A percentile compares a stretch with the other conserved stretches of the same genome.
These are phyloP conservation scores for Chiridota heheva DNA, from an alignment of 35 echinoderm and acorn worm species.

Conservation along the genomic window DNA sequence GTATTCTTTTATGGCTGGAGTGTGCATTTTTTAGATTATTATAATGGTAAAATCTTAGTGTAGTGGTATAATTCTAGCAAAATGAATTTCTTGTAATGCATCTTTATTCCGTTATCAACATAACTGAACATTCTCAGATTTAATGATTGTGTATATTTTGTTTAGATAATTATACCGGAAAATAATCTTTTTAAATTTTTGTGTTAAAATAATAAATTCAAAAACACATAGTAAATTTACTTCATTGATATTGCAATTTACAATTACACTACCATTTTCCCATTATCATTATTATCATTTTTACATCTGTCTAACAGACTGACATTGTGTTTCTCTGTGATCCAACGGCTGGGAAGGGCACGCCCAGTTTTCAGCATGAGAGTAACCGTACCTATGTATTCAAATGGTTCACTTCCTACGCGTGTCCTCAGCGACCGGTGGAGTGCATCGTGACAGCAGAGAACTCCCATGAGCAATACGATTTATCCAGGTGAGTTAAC, in stretches of 20 bases:
- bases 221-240: too few relatives aligned
- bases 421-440: constrained; percentile 75
- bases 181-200: too few relatives aligned
- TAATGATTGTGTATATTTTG: too few relatives aligned
- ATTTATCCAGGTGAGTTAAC: constrained; percentile 83
- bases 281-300: not conserved
- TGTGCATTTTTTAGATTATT: too few relatives aligned
- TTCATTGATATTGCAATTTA: not conserved
- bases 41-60: too few relatives aligned
- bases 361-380: constrained; percentile 60
- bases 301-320: constrained; percentile 48
- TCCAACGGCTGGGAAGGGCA: constrained; percentile 11
- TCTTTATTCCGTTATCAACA: too few relatives aligned
- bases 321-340: constrained; percentile 93
- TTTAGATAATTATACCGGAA: too few relatives aligned
- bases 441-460: constrained; percentile 82
- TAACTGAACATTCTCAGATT: too few relatives aligned
- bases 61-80: too few relatives aligned
- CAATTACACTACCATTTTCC: not conserved
- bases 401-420: constrained; percentile 87
- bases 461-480: constrained; percentile 64
- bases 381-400: constrained; percentile 73
- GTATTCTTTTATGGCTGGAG: too few relatives aligned
- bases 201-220: too few relatives aligned
- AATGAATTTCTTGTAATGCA: too few relatives aligned